Evolutionary conservation across 2,888 invertebrate species (phyloP), one percentile per base, ranked within the genome.

Genomic region (Zaprionus bogoriensis): DNA sequence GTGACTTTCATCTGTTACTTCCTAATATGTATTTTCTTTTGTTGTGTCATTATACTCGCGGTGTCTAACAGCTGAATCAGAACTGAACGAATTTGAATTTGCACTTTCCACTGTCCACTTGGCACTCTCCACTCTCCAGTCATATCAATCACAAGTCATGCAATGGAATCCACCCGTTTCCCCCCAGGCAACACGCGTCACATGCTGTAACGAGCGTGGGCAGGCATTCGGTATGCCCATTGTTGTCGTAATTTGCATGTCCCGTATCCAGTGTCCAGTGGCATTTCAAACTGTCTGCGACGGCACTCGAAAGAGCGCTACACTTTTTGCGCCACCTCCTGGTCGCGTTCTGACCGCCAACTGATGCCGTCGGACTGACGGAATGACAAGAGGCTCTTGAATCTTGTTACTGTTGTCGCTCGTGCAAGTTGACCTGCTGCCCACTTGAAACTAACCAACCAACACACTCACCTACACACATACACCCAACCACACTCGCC

Each of bases 331-430:
- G 19, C 30, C 27, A 42, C 45, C 28, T 61, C 55, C 53, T 48
- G 44, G 32, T 41, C 55, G 38, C 48, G 39, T 36, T 27, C 46
- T 71, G 58, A 61, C 60, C 69, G 51, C 54, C 41, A 30, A 55
- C 44, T 39, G 50, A 44, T 59, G 67, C 47, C 59, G 27, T 12
- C 45, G 2, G 46, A 30, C 44, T 62, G 62, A 20, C 38, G 38
- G 55, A 39, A 28, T 53, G 70, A 63, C 65, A 71, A 74, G 74
- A 60, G 80, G 42, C 74, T 67, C 81, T 83, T 61, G 67, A 85
- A 71, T 67, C 71, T 68, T 65, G 83, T 76, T 76, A 72, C 77
- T 79, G 70, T 74, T 76, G 78, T 68, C 58, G 61, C 45, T 67
- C 45, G 45, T 48, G 57, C 69, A 64, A 60, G 69, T 69, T 69